phyloP scores from a whole-genome alignment of 2,888 invertebrate genomes.

The Biston betularia region DNA sequence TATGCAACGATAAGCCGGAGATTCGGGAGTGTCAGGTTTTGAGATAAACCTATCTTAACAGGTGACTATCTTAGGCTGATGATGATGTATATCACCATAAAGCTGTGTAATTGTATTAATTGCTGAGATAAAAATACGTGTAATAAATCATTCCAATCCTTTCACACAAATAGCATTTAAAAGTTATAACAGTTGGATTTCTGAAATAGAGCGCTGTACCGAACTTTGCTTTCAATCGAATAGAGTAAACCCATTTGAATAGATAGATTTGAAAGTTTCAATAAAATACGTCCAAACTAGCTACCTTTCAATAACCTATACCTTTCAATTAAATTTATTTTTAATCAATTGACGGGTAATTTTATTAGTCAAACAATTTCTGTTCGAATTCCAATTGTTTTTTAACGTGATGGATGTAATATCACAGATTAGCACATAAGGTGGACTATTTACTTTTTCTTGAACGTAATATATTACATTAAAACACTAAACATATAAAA shows the following conservation, averaged over 20 bases:
- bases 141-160: conserved; percentile 6
- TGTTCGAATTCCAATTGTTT: conserved; percentile 23
- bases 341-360: conserved; percentile 59
- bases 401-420: not conserved
- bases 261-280: conserved; percentile 62
- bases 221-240: conserved; percentile 75
- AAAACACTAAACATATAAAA: too few species aligned
- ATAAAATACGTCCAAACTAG: conserved; percentile 68
- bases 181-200: conserved; percentile 61
- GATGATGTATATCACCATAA: not conserved
- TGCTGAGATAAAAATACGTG: not conserved
- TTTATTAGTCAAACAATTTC: conserved; percentile 35
- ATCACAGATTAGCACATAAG: too few species aligned
- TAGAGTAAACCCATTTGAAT: conserved; percentile 67
- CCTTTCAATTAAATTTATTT: conserved; percentile 66
- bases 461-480: too few species aligned
- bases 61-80: too few species aligned
- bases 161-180: conserved; percentile 51
- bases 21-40: too few species aligned
- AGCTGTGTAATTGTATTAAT: not conserved
- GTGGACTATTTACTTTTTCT: not conserved
- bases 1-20: too few species aligned
- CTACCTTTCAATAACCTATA: conserved; percentile 26
- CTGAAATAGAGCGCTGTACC: conserved; percentile 69
- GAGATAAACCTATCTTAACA: too few species aligned